A percentile compares a stretch with the other conserved stretches of the same genome.
Evolutionary conservation across 1,140 invertebrate genomes (phyloP).

Genomic region (Meloidogyne hapla): DNA sequence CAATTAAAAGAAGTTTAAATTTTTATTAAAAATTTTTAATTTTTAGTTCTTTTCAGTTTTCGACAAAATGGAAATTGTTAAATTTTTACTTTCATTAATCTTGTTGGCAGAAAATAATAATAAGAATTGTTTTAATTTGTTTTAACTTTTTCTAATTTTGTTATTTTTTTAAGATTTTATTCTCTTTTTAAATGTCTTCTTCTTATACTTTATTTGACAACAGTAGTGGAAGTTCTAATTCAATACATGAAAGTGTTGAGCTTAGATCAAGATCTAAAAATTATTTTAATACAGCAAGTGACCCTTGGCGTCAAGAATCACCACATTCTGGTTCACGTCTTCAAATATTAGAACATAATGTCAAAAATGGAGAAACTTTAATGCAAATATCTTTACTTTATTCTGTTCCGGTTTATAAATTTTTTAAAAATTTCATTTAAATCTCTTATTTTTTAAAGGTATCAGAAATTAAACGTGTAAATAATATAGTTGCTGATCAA

Average conservation of each 20-base stretch:
- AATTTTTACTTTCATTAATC: not conserved
- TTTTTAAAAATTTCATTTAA: not conserved
- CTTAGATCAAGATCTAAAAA: slow-evolving; percentile 14
- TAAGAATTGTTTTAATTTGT: no score
- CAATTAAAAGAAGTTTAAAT: no score
- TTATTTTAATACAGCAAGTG: not conserved
- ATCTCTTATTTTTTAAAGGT: slow-evolving; percentile 28
- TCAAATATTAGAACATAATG: slow-evolving; percentile 16
- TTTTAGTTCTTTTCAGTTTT: no score
- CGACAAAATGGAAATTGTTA: no score
- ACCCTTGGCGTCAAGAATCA: slow-evolving; percentile 13
- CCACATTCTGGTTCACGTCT: not conserved
- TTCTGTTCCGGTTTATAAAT: slow-evolving; percentile 17
- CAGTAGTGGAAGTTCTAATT: not conserved
- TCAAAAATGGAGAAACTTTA: slow-evolving; percentile 26
- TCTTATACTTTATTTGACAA: not conserved
- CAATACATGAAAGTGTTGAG: slow-evolving; percentile 23
- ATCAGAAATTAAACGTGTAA: slow-evolving; percentile 44
- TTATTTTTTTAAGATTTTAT: not conserved
- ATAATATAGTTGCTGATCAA: slow-evolving; percentile 41
- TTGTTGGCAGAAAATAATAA: not conserved
- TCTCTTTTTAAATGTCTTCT: not conserved
- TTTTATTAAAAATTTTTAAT: no score
- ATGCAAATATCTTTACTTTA: slow-evolving; percentile 23
- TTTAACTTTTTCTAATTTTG: not conserved